Percentiles rank a stretch among this genome's conserved stretches.
Conservation (phyloP, 2,113 vertebrate genomes). For the Oreocharis arfaki region DNA sequence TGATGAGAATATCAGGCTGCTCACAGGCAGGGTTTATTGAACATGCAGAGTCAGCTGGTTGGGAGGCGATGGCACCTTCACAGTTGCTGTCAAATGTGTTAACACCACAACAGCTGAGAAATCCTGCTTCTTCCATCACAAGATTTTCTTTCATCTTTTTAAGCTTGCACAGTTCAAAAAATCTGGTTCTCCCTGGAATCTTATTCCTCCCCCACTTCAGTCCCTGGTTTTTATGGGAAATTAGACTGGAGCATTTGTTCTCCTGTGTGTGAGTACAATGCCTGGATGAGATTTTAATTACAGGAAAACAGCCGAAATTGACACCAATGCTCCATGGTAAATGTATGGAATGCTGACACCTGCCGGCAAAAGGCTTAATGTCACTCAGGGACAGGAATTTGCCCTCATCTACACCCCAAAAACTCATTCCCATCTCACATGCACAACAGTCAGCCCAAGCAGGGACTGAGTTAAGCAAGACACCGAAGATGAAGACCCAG, state of each 20-base stretch:
- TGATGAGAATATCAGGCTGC: background rate
- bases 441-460: background rate
- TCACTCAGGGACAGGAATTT: background rate
- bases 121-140: background rate
- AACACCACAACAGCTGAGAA: background rate
- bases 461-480: background rate
- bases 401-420: background rate
- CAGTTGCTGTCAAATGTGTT: background rate
- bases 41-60: background rate
- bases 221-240: background rate
- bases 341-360: constrained; percentile 63
- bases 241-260: background rate
- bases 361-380: constrained; percentile 24
- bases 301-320: background rate
- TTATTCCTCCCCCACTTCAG: background rate
- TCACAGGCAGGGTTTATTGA: background rate
- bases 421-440: background rate
- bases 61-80: background rate
- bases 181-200: background rate
- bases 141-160: background rate
- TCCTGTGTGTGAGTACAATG: background rate
- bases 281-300: background rate
- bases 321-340: background rate
- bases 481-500: background rate
- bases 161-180: background rate